Evolutionary conservation across 1,140 invertebrate species (phyloP).

Genomic region (Drosophila nebulosa): DNA sequence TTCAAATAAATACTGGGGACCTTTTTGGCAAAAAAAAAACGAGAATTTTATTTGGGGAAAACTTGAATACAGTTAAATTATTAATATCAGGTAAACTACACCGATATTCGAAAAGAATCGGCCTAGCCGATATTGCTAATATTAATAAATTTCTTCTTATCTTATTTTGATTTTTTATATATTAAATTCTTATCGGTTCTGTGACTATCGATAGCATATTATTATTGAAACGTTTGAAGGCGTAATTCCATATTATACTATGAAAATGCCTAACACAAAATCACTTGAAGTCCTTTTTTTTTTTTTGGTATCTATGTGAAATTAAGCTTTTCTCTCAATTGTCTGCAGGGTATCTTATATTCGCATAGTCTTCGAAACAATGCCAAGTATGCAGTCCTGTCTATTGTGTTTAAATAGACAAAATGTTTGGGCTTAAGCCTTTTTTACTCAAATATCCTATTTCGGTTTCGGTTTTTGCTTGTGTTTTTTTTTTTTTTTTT

Average conservation of each 20-base stretch:
- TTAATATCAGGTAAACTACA: not conserved
- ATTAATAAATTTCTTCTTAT: too few species aligned
- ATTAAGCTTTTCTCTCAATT: too few species aligned
- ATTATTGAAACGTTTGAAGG: too few species aligned
- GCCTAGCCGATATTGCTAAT: not conserved
- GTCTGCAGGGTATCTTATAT: not conserved
- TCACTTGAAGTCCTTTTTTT: too few species aligned
- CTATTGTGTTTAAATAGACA: conserved; percentile 17
- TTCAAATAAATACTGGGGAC: not conserved
- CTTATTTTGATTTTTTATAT: too few species aligned
- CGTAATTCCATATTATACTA: too few species aligned
- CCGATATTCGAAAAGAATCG: not conserved
- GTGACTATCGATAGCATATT: too few species aligned
- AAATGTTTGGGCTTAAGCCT: conserved; percentile 41
- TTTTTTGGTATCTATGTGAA: too few species aligned
- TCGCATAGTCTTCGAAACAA: not conserved
- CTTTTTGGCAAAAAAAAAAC: too few species aligned
- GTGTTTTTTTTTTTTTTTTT: not conserved
- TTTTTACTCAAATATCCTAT: conserved; percentile 9
- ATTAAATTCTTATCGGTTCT: too few species aligned
- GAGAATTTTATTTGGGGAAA: not conserved
- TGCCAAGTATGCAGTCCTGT: not conserved
- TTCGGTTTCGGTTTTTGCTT: not conserved
- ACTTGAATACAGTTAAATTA: not conserved
- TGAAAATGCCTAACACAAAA: too few species aligned